These are phyloP conservation scores for Neolamprologus caudopunctatus DNA, from an alignment of 2,113 vertebrate genomes.

Conservation along the genomic window DNA sequence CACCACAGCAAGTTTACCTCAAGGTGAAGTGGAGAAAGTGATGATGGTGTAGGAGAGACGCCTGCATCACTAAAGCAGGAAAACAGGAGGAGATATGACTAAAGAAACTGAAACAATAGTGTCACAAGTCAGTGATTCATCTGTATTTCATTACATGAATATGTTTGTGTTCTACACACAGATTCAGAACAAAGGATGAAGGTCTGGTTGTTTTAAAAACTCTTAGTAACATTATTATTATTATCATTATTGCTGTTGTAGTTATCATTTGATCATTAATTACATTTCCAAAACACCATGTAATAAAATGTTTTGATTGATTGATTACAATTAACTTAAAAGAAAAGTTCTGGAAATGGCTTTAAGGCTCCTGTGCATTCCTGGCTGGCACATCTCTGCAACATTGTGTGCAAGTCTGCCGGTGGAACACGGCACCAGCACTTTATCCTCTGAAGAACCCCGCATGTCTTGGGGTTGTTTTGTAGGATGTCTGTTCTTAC, in stretches of 20 bases:
- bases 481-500: neutral
- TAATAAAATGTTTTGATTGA: neutral
- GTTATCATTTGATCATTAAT: no score
- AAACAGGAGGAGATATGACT: no score
- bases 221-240: no score
- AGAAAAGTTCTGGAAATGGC: neutral
- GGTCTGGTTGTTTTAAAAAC: neutral
- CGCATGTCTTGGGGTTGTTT: fast-evolving
- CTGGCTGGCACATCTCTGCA: fast-evolving
- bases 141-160: neutral
- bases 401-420: neutral
- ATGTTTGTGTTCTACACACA: neutral
- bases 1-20: neutral
- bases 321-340: no score
- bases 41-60: no score
- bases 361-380: fast-evolving
- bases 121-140: neutral
- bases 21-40: no score
- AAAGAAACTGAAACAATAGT: fast-evolving
- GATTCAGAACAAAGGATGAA: neutral
- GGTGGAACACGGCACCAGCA: neutral
- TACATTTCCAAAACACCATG: no score
- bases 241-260: no score
- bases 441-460: neutral
- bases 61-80: no score